A percentile compares a stretch with the other conserved stretches of the same genome.
These are phyloP conservation scores for Staurois parvus DNA, from an alignment of 2,797 vertebrate species.

Conservation along the genomic window DNA sequence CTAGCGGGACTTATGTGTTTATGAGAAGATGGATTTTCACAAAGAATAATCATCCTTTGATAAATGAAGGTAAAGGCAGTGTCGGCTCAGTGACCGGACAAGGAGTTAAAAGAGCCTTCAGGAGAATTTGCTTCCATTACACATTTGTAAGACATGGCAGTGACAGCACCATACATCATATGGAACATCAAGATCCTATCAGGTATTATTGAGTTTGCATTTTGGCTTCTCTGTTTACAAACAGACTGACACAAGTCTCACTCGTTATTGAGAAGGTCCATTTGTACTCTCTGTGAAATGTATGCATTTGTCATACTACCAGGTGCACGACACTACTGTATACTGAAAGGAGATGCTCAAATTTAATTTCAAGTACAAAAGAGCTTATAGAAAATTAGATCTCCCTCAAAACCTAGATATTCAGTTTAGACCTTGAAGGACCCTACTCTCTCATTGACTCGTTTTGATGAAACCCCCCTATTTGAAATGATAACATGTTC, in stretches of 20 bases:
- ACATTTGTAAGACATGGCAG: constrained; percentile 46
- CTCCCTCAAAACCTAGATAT: not conserved
- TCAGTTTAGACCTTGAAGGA: not conserved
- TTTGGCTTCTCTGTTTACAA: constrained; percentile 52
- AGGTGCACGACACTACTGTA: not conserved
- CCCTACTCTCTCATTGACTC: too few species aligned
- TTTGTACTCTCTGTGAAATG: constrained; percentile 37
- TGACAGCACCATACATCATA: constrained; percentile 55
- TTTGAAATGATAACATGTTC: too few species aligned
- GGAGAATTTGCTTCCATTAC: constrained; percentile 36
- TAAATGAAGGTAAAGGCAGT: not conserved
- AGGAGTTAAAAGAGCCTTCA: constrained; percentile 24
- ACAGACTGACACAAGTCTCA: constrained; percentile 42
- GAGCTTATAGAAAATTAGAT: not conserved
- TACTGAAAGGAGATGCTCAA: constrained; percentile 2
- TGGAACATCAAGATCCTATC: constrained; percentile 29
- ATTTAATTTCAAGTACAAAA: not conserved
- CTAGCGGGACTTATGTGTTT: not conserved
- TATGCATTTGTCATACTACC: constrained; percentile 42
- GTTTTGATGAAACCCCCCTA: too few species aligned
- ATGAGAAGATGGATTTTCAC: not conserved
- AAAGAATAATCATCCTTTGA: not conserved
- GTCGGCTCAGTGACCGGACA: not conserved
- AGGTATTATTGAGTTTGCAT: constrained; percentile 56
- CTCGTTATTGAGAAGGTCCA: constrained; percentile 34